A percentile compares a stretch with the other conserved stretches of the same genome.
phyloP scores from a whole-genome alignment of 2,797 vertebrate genomes.

The Emydoidea blandingii region DNA sequence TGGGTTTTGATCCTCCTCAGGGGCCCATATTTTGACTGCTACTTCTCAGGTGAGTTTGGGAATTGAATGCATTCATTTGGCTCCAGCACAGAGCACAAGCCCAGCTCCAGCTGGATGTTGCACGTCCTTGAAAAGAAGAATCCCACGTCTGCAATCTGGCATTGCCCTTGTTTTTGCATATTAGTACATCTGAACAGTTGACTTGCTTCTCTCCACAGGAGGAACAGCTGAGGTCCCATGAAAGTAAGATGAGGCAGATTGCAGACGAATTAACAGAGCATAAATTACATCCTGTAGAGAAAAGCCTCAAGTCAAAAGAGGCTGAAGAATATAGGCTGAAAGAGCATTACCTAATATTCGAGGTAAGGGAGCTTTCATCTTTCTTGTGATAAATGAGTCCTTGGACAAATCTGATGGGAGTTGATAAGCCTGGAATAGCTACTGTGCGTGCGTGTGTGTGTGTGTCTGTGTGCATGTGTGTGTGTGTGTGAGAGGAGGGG shows the following conservation, averaged over 20 bases:
- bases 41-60: constrained; percentile 28
- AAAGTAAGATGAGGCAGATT: constrained; percentile 96
- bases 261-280: constrained; percentile 94
- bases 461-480: no score
- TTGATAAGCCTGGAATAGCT: neutral
- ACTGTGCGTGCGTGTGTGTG: neutral
- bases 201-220: constrained; percentile 82
- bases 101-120: neutral
- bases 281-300: constrained; percentile 87
- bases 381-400: constrained; percentile 36
- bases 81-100: neutral
- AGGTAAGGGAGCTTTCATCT: constrained; percentile 84
- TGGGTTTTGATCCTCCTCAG: neutral
- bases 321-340: constrained; percentile 95
- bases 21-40: constrained; percentile 7
- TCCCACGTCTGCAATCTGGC: neutral
- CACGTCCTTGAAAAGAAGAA: neutral
- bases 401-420: neutral
- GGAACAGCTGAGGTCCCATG: constrained; percentile 95
- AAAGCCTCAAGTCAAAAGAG: constrained; percentile 92
- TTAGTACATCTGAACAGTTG: constrained; percentile 24
- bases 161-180: neutral
- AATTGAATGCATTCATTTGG: neutral
- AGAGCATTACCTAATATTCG: constrained; percentile 97
- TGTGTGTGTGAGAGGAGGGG: rapidly evolving